Evolutionary conservation across 2,113 vertebrate genomes (phyloP).

Genomic region (Datnioides undecimradiatus): DNA sequence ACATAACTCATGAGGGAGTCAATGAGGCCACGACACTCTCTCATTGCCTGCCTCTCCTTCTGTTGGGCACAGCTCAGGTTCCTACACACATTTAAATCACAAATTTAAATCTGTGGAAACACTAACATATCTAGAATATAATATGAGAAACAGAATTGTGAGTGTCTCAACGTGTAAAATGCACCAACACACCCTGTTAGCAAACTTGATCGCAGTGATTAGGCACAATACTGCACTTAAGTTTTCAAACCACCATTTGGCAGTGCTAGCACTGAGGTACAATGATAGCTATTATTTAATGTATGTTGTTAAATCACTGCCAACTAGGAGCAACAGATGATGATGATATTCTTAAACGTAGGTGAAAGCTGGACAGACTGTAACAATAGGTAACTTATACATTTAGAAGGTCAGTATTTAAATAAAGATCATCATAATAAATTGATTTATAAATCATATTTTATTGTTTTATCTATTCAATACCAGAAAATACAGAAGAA

Average conservation of each 20-base stretch:
- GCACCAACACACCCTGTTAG: not conserved
- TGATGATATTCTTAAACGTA: not conserved
- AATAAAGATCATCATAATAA: too few relatives aligned
- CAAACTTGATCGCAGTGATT: not conserved
- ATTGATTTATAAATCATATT: too few relatives aligned
- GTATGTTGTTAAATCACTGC: not conserved
- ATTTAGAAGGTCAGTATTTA: too few relatives aligned
- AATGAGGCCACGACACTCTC: conserved; percentile 86
- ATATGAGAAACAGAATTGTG: not conserved
- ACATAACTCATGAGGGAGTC: conserved; percentile 90
- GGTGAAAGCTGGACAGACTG: too few relatives aligned
- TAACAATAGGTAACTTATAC: not conserved
- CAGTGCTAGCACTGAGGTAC: not conserved
- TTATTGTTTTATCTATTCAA: not conserved
- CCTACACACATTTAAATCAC: conserved; percentile 74
- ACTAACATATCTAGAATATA: not conserved
- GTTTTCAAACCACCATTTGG: not conserved
- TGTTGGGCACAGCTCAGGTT: conserved; percentile 89
- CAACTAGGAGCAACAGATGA: not conserved
- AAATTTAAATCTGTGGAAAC: not conserved
- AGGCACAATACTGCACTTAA: not conserved
- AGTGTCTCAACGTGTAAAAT: not conserved
- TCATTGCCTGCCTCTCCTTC: conserved; percentile 87
- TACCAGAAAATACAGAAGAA: not conserved
- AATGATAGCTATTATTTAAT: not conserved